These are phyloP conservation scores for Pangasianodon gigas DNA, from an alignment of 2,113 vertebrate genomes.

Conservation along the genomic window DNA sequence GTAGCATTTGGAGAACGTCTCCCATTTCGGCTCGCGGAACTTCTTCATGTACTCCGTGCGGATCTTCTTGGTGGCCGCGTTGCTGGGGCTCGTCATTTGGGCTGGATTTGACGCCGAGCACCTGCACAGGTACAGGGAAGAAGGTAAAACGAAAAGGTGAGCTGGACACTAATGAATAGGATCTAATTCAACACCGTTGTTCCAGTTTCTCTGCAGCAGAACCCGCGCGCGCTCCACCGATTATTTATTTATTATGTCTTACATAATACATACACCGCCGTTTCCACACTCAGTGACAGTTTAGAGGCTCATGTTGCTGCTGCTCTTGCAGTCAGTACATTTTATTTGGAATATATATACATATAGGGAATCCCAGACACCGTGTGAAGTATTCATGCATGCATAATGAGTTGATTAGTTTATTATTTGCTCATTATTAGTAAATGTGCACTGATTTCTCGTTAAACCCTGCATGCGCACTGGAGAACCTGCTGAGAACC, in stretches of 20 bases:
- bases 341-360: neutral
- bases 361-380: neutral
- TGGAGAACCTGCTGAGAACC: neutral
- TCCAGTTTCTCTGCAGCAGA: neutral
- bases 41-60: constrained; percentile 93
- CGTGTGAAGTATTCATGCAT: neutral
- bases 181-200: neutral
- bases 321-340: neutral
- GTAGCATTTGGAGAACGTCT: constrained; percentile 86
- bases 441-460: neutral
- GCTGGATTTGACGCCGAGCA: neutral
- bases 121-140: neutral
- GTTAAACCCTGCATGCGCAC: neutral
- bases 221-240: constrained; percentile 5
- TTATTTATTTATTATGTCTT: constrained; percentile 56
- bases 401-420: neutral
- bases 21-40: constrained; percentile 89
- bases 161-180: neutral
- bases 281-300: constrained; percentile 29
- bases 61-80: constrained; percentile 71
- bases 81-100: constrained; percentile 36
- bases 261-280: constrained; percentile 51
- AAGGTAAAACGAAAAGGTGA: neutral
- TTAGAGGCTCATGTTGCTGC: neutral
- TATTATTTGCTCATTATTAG: no score